Base-by-base conservation (phyloP, 2,797 vertebrate species). In the Chloroceryle inda region DNA sequence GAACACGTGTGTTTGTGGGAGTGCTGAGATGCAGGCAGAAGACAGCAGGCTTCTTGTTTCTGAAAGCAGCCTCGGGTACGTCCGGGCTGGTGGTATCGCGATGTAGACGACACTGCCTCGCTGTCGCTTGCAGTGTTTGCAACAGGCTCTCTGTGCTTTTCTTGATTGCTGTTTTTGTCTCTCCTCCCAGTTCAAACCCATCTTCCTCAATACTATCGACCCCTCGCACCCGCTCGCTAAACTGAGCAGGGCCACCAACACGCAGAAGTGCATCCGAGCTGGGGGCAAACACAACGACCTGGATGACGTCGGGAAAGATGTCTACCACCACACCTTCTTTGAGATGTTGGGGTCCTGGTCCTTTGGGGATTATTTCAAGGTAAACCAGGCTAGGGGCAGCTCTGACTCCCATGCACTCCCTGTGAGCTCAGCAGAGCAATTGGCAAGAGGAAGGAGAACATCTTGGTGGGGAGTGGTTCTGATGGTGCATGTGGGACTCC, bases 301-400 rank as follows among this genome's bases (percentile, higher is more conserved):
- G 95, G 99, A 99, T 1, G 99, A 99, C 0, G 99, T 99, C 20
- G 99, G 99, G n/a, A 99, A 99, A 91, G 99, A 99, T 37, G 99
- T 99, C 67, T 99, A 99, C 95, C 99, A 99, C 89, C 99, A 99
- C 98, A 99, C 99, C 77, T 99, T 99, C 98, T 99, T 99, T 4
- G 99, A 99, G 98, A 99, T 99, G 99, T 78, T 99, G 97, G 99
- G 99, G 3, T 99, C 99, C 87, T 99, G 99, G 99, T 99, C 99
- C 85, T 99, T 99, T 73, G 99, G 99, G 22, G 99, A 99, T 98
- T 99, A 99, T 95, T 99, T 99, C 92, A 99, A 99, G 99, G 99
- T 99, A 96, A 89, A 77, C 10, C 16, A 74, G 58, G 23, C 80
- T 33, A 22, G n/a, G 7, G 63, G 62, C 73, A 50, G 9, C 37